These are phyloP conservation scores for Fringilla coelebs DNA, from an alignment of 2,797 vertebrate genomes.

Conservation along the genomic window DNA sequence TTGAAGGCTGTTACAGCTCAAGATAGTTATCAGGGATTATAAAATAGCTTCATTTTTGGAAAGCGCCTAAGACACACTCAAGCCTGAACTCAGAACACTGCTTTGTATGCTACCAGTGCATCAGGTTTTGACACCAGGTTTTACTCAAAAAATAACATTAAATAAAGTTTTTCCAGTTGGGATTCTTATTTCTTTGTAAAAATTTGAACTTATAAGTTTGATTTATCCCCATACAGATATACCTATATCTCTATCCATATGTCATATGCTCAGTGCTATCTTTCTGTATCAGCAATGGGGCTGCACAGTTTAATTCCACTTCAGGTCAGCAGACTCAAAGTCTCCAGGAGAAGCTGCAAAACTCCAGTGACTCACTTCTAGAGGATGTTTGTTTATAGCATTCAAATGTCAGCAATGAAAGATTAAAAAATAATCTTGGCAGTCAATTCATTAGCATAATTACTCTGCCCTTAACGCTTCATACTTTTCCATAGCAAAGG, in stretches of 20 bases:
- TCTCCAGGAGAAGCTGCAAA: background rate
- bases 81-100: background rate
- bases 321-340: background rate
- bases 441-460: background rate
- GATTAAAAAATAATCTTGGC: background rate
- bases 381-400: background rate
- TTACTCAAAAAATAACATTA: background rate
- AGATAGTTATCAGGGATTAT: background rate
- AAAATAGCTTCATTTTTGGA: background rate
- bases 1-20: background rate
- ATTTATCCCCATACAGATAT: background rate
- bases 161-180: background rate
- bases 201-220: background rate
- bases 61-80: background rate
- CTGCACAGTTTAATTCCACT: background rate
- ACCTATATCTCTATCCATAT: background rate
- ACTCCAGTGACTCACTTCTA: background rate
- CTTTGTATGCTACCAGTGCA: background rate
- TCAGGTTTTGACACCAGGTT: background rate
- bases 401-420: background rate
- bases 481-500: background rate
- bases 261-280: background rate
- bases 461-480: background rate
- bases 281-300: fast-evolving
- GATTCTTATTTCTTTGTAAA: background rate